A percentile compares a stretch with the other conserved stretches of the same genome.
Conservation (phyloP, 2,113 vertebrate genomes). For the Pholis gunnellus region DNA sequence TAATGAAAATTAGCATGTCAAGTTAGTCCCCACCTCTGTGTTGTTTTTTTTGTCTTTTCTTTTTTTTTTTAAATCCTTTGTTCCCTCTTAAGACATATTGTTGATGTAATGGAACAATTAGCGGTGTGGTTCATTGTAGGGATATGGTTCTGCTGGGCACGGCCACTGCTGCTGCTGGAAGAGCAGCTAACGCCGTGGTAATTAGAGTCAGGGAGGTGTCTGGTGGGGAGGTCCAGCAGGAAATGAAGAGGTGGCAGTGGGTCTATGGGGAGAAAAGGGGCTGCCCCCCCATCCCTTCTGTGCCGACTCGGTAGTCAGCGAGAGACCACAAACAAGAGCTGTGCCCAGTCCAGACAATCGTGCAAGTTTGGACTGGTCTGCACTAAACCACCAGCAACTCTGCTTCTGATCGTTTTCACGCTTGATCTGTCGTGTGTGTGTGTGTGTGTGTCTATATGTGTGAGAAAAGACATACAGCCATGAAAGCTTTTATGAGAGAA, state of each 20-base stretch:
- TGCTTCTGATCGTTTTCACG: constrained; percentile 87
- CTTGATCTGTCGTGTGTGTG: constrained; percentile 14
- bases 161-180: constrained; percentile 53
- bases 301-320: constrained; percentile 82
- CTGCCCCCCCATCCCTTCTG: constrained; percentile 74
- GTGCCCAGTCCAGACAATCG: constrained; percentile 90
- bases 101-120: constrained; percentile 91
- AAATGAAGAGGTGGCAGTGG: constrained; percentile 86
- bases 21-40: constrained; percentile 75
- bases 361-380: constrained; percentile 96
- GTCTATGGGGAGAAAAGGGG: constrained; percentile 86
- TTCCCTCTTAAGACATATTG: constrained; percentile 79
- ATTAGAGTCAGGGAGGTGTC: constrained; percentile 90
- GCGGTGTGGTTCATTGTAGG: constrained; percentile 78
- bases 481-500: constrained; percentile 20
- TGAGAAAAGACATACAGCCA: constrained; percentile 23
- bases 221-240: constrained; percentile 90
- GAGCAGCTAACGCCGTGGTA: constrained; percentile 70
- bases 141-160: constrained; percentile 77
- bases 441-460: background rate
- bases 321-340: constrained; percentile 94
- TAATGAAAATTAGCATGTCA: constrained; percentile 86
- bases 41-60: constrained; percentile 43
- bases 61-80: constrained; percentile 69
- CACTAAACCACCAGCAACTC: constrained; percentile 91